Conservation (phyloP, 2,797 vertebrate species). For the Leucoraja ocellata region DNA sequence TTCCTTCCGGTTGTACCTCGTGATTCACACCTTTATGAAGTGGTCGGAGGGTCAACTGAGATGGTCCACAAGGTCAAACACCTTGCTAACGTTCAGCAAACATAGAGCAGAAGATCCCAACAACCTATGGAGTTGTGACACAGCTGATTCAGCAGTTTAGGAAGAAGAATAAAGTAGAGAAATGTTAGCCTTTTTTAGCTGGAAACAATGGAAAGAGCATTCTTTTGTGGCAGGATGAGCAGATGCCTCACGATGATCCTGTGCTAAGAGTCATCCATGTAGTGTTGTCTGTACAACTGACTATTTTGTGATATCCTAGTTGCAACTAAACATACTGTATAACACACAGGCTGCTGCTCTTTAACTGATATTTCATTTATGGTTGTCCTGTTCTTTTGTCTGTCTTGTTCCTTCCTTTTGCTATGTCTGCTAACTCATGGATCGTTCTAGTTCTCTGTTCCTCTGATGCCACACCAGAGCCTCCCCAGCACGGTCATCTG, state of each 20-base stretch:
- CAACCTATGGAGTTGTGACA: neutral
- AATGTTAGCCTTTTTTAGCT: no score
- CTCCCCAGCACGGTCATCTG: conserved; percentile 75
- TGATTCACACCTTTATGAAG: neutral
- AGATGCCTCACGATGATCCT: neutral
- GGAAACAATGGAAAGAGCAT: neutral
- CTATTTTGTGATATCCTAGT: conserved; percentile 18
- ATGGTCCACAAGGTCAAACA: neutral
- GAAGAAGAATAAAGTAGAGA: neutral
- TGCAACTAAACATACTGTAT: neutral
- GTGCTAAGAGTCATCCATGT: neutral
- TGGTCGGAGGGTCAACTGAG: neutral
- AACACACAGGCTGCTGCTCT: neutral
- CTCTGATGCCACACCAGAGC: conserved; percentile 70
- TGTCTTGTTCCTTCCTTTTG: conserved; percentile 49
- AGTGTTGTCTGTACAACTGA: neutral
- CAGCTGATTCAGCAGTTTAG: neutral
- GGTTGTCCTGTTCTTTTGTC: conserved; percentile 42
- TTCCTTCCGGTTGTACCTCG: neutral
- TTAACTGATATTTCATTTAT: conserved; percentile 6
- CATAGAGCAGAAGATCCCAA: no score
- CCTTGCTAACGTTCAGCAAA: neutral
- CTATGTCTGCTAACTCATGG: neutral
- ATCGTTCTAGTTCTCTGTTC: conserved; percentile 64
- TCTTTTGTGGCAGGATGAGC: neutral